A percentile compares a stretch with the other conserved stretches of the same genome.
Evolutionary conservation across 1,140 invertebrate genomes (phyloP).

Genomic region (Calephelis nemesis): DNA sequence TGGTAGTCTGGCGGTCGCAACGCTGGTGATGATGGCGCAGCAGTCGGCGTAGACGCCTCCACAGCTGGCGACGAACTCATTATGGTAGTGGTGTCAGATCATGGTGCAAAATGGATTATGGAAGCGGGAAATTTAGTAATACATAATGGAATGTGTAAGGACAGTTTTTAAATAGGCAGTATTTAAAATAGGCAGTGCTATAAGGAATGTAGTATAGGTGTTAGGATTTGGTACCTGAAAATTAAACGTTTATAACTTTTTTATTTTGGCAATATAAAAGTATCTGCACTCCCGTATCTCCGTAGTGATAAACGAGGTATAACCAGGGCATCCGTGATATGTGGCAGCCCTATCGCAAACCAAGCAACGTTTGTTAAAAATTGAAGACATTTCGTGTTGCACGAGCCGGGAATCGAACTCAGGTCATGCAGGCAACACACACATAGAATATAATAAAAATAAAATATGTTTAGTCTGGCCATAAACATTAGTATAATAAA

Average conservation of each 20-base stretch:
- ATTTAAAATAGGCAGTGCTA: neutral
- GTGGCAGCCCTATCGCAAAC: too few relatives aligned
- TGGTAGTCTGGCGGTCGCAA: slow-evolving; percentile 47
- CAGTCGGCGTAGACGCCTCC: slow-evolving; percentile 58
- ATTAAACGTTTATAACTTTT: neutral
- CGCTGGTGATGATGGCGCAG: slow-evolving; percentile 59
- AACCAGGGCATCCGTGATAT: too few relatives aligned
- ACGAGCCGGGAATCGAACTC: too few relatives aligned
- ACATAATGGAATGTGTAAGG: slow-evolving; percentile 4
- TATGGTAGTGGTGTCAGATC: slow-evolving; percentile 42
- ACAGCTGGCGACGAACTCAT: slow-evolving; percentile 70
- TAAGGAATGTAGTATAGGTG: neutral
- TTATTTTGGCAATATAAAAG: too few relatives aligned
- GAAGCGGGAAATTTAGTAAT: neutral
- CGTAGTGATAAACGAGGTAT: too few relatives aligned
- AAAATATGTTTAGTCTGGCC: too few relatives aligned
- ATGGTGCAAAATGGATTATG: slow-evolving; percentile 29
- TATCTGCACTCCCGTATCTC: too few relatives aligned
- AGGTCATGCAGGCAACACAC: too few relatives aligned
- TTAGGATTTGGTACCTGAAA: slow-evolving; percentile 4
- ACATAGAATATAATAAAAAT: too few relatives aligned
- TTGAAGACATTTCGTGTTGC: too few relatives aligned
- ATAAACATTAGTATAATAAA: too few relatives aligned
- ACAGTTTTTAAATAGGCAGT: slow-evolving; percentile 1
- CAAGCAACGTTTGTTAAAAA: too few relatives aligned